Percentiles rank a stretch among this genome's conserved stretches.
These are phyloP conservation scores for Protophormia terraenovae DNA, from an alignment of 2,888 invertebrate genomes.

Conservation along the genomic window DNA sequence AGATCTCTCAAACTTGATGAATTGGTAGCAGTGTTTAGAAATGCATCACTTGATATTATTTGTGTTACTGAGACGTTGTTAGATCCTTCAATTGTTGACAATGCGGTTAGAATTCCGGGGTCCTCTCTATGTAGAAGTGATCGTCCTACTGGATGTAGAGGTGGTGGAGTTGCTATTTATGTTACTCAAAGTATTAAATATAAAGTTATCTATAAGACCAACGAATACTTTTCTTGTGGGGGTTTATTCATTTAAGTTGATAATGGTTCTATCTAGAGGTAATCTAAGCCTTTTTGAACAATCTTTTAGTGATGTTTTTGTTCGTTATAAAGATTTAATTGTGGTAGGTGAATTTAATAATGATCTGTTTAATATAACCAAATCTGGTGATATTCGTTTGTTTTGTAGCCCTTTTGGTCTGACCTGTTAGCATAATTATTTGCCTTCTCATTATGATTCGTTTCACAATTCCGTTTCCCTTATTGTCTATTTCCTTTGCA, in stretches of 20 bases:
- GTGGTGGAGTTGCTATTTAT: slow-evolving; percentile 7
- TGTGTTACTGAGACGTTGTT: slow-evolving; percentile 1
- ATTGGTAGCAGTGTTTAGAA: not conserved
- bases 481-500: no score
- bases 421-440: not conserved
- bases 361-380: not conserved
- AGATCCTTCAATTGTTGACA: not conserved
- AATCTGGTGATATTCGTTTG: not conserved
- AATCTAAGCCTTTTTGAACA: not conserved
- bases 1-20: not conserved
- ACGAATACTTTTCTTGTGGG: not conserved
- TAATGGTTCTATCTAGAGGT: not conserved
- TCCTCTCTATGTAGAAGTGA: not conserved
- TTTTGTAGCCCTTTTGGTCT: not conserved
- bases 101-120: not conserved
- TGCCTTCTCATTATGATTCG: not conserved
- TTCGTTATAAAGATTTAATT: not conserved
- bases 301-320: not conserved
- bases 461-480: not conserved
- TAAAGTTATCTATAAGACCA: not conserved
- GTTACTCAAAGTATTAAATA: not conserved
- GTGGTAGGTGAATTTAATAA: not conserved
- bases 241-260: not conserved
- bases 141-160: not conserved
- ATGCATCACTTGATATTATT: not conserved